Percentiles rank a stretch among this genome's conserved stretches.
Evolutionary conservation across 2,888 invertebrate genomes (phyloP).

Genomic region (Dendrolimus houi): DNA sequence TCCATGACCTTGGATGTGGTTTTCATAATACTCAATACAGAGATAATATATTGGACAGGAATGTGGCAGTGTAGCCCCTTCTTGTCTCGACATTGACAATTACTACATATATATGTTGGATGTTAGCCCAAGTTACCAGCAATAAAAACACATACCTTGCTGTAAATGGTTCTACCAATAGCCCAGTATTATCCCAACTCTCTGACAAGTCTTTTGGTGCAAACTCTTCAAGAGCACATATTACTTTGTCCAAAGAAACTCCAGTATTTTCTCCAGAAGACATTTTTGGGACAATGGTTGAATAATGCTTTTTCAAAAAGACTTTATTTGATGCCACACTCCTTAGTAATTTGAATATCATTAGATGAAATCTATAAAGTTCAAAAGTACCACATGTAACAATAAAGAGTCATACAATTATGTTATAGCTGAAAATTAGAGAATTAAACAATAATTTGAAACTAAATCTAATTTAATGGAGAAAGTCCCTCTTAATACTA

Average conservation of each 20-base stretch:
- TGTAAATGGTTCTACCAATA: conserved; percentile 87
- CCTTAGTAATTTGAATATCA: conserved; percentile 46
- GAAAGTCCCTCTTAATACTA: too few relatives aligned
- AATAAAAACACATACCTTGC: conserved; percentile 45
- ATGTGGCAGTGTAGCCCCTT: too few relatives aligned
- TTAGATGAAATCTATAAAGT: conserved; percentile 41
- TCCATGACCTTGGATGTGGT: too few relatives aligned
- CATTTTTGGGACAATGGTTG: conserved; percentile 34
- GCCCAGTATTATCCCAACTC: conserved; percentile 96
- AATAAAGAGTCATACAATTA: background rate
- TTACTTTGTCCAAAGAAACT: conserved; percentile 63
- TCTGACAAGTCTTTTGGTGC: conserved; percentile 85
- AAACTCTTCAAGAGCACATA: conserved; percentile 79
- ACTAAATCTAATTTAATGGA: too few relatives aligned
- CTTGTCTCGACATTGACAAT: too few relatives aligned
- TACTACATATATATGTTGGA: too few relatives aligned
- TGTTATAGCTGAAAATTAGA: background rate
- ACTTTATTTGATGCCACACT: conserved; percentile 23
- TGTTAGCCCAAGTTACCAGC: too few relatives aligned
- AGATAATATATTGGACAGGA: too few relatives aligned
- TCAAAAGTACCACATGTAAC: conserved; percentile 5
- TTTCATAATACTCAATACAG: too few relatives aligned
- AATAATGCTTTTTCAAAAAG: conserved; percentile 24
- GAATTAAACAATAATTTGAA: background rate
- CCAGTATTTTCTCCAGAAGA: conserved; percentile 49